Evolutionary conservation across 2,888 invertebrate genomes (phyloP).

Genomic region (Cantharis lateralis): DNA sequence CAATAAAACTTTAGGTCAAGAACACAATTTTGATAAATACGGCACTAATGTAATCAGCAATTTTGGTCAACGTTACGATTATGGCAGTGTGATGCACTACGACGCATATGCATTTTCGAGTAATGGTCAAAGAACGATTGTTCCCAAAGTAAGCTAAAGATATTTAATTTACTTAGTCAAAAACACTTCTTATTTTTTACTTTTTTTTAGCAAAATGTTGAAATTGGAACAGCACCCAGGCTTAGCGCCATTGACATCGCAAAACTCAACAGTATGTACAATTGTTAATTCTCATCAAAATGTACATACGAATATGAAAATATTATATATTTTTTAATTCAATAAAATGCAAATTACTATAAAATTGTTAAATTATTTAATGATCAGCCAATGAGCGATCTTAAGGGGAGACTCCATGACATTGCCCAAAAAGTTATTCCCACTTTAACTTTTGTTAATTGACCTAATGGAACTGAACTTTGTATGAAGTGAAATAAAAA

Average conservation of each 20-base stretch:
- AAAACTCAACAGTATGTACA: slow-evolving; percentile 65
- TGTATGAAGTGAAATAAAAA: no score
- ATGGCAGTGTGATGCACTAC: slow-evolving; percentile 76
- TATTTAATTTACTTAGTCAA: background rate
- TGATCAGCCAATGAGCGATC: no score
- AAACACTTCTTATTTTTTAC: background rate
- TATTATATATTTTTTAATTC: no score
- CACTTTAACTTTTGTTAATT: no score
- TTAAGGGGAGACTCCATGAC: no score
- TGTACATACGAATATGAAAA: background rate
- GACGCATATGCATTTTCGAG: slow-evolving; percentile 69
- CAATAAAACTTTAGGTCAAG: slow-evolving; percentile 53
- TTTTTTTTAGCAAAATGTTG: slow-evolving; percentile 50
- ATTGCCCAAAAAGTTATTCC: no score
- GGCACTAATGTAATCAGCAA: slow-evolving; percentile 66
- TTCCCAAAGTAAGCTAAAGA: slow-evolving; percentile 57
- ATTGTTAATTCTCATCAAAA: background rate
- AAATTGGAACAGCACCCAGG: slow-evolving; percentile 63
- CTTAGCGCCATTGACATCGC: slow-evolving; percentile 62
- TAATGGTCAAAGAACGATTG: slow-evolving; percentile 69
- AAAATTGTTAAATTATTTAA: no score
- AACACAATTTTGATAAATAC: slow-evolving; percentile 71
- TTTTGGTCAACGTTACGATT: slow-evolving; percentile 72
- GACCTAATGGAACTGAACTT: no score
- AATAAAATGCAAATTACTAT: no score